A percentile compares a stretch with the other conserved stretches of the same genome.
phyloP scores from a whole-genome alignment of 2,797 vertebrate species.

The Fistularia tabacaria region DNA sequence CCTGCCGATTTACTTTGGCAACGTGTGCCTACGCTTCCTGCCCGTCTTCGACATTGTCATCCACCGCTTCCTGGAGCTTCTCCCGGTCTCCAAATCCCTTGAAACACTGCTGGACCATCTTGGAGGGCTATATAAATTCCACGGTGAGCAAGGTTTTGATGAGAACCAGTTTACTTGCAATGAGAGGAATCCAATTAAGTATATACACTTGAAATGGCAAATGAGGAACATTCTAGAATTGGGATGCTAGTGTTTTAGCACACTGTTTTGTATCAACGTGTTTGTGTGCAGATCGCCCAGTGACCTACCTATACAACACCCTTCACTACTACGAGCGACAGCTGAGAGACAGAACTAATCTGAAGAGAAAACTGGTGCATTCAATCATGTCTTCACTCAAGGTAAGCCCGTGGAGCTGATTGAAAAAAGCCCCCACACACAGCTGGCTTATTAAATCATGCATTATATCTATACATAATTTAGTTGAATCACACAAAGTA shows the following conservation, averaged over 20 bases:
- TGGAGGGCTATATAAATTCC: constrained; percentile 97
- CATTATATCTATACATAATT: too few relatives aligned
- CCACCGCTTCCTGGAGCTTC: constrained; percentile 95
- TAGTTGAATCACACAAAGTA: too few relatives aligned
- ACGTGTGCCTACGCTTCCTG: constrained; percentile 96
- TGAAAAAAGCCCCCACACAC: too few relatives aligned
- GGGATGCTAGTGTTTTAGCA: neutral
- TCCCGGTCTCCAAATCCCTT: constrained; percentile 95
- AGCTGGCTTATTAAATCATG: neutral
- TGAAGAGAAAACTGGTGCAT: constrained; percentile 96
- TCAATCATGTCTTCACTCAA: constrained; percentile 97
- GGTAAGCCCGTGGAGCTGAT: constrained; percentile 28
- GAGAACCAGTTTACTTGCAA: too few relatives aligned
- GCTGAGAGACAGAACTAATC: constrained; percentile 87
- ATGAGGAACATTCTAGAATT: neutral
- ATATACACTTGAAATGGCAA: neutral
- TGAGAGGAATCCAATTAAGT: too few relatives aligned
- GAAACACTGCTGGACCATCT: constrained; percentile 96
- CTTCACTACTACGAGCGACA: constrained; percentile 97
- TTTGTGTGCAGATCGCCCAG: constrained; percentile 84
- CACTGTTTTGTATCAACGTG: neutral
- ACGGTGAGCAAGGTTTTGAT: constrained; percentile 75
- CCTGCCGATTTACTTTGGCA: constrained; percentile 97
- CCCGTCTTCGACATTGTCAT: constrained; percentile 99
- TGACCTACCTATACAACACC: constrained; percentile 99